Conservation (phyloP, 2,888 invertebrate species). For the Ennomos erosarius region DNA sequence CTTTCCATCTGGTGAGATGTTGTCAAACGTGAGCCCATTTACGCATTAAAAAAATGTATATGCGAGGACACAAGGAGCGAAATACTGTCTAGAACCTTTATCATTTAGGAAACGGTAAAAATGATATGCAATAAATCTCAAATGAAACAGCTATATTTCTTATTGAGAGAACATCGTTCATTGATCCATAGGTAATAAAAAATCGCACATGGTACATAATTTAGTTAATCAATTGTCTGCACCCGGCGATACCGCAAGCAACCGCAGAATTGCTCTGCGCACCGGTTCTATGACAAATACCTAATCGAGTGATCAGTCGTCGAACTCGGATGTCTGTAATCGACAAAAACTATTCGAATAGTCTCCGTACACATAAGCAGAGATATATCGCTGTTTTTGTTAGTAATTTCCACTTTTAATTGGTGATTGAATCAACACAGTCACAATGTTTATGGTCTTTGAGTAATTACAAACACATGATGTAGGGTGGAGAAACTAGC, state of each 20-base stretch:
- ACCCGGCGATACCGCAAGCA: slow-evolving; percentile 52
- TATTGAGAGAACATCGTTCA: slow-evolving; percentile 39
- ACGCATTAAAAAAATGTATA: too few species aligned
- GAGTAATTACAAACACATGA: slow-evolving; percentile 11
- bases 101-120: slow-evolving; percentile 10
- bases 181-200: slow-evolving; percentile 41
- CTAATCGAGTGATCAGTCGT: slow-evolving; percentile 64
- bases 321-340: slow-evolving; percentile 60
- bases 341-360: slow-evolving; percentile 55
- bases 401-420: slow-evolving; percentile 17
- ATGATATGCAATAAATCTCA: slow-evolving; percentile 4
- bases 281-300: slow-evolving; percentile 73
- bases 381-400: slow-evolving; percentile 19
- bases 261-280: slow-evolving; percentile 47
- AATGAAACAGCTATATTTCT: slow-evolving; percentile 8
- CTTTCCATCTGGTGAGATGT: too few species aligned
- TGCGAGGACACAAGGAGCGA: too few species aligned
- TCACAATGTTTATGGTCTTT: slow-evolving; percentile 29
- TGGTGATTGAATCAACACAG: slow-evolving; percentile 44
- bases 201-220: slow-evolving; percentile 51
- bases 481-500: slow-evolving; percentile 71
- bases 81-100: background rate
- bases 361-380: slow-evolving; percentile 33
- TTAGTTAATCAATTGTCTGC: slow-evolving; percentile 57
- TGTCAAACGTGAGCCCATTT: too few species aligned